Conservation (phyloP, 2,113 vertebrate genomes). For the Progne subis region DNA sequence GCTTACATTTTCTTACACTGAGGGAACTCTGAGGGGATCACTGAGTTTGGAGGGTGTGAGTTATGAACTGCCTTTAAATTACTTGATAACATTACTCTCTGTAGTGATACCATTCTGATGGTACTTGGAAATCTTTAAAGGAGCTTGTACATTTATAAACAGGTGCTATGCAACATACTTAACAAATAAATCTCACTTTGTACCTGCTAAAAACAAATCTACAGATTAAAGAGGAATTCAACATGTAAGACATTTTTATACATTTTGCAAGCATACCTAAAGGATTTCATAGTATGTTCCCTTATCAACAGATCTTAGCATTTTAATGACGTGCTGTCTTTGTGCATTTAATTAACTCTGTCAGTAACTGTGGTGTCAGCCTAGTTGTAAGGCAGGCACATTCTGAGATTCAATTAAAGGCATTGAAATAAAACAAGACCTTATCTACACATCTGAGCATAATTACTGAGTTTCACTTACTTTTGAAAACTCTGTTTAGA, state of each 20-base stretch:
- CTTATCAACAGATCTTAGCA: not conserved
- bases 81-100: not conserved
- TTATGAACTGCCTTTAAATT: not conserved
- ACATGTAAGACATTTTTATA: not conserved
- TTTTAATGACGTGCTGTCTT: not conserved
- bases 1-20: not conserved
- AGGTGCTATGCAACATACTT: not conserved
- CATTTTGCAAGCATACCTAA: not conserved
- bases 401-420: not conserved
- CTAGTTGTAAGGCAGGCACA: not conserved
- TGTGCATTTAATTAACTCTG: not conserved
- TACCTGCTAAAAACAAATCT: not conserved
- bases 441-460: not conserved
- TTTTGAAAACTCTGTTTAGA: not conserved
- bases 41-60: not conserved
- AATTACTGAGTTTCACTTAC: not conserved
- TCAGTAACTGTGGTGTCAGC: not conserved
- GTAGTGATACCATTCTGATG: not conserved
- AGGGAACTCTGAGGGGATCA: not conserved
- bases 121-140: not conserved
- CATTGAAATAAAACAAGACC: not conserved
- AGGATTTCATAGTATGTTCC: not conserved
- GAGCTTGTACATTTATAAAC: not conserved
- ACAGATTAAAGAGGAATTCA: not conserved
- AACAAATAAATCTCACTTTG: not conserved